A percentile compares a stretch with the other conserved stretches of the same genome.
phyloP scores from a whole-genome alignment of 2,888 invertebrate genomes.

The Lasioglossum zephyrum region DNA sequence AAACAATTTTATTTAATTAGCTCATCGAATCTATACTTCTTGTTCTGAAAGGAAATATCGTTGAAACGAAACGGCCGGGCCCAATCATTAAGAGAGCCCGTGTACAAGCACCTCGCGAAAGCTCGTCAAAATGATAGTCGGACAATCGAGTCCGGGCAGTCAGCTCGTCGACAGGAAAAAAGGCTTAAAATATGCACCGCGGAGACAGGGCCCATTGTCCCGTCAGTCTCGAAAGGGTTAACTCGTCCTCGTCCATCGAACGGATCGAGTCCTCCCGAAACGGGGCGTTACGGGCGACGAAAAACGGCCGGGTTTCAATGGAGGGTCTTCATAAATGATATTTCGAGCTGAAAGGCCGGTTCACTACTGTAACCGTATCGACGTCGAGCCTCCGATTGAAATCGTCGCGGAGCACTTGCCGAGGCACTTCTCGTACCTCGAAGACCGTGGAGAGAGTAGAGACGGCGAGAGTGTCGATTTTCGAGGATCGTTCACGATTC shows the following conservation, averaged over 20 bases:
- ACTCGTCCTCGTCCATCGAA: not conserved
- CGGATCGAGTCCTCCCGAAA: not conserved
- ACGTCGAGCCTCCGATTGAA: not conserved
- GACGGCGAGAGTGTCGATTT: not conserved
- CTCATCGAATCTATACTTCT: too few species aligned
- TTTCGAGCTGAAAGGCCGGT: not conserved
- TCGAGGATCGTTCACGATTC: slow-evolving; percentile 10
- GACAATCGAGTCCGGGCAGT: not conserved
- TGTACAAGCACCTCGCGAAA: not conserved
- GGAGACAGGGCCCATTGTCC: slow-evolving; percentile 1
- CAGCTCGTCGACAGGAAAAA: not conserved
- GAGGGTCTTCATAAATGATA: not conserved
- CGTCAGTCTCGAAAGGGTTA: not conserved
- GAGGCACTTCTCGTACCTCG: not conserved
- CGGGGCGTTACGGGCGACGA: not conserved
- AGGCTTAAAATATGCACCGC: slow-evolving; percentile 3
- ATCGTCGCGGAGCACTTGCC: not conserved
- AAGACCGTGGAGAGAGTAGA: not conserved
- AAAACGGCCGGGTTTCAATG: not conserved
- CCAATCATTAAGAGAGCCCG: not conserved
- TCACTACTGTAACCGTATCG: not conserved
- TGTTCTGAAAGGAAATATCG: not conserved
- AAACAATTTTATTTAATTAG: too few species aligned
- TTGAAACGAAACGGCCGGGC: not conserved
- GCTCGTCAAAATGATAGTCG: slow-evolving; percentile 3